These are phyloP conservation scores for Coendou prehensilis DNA, from an alignment of 2,797 vertebrate genomes.

Conservation along the genomic window DNA sequence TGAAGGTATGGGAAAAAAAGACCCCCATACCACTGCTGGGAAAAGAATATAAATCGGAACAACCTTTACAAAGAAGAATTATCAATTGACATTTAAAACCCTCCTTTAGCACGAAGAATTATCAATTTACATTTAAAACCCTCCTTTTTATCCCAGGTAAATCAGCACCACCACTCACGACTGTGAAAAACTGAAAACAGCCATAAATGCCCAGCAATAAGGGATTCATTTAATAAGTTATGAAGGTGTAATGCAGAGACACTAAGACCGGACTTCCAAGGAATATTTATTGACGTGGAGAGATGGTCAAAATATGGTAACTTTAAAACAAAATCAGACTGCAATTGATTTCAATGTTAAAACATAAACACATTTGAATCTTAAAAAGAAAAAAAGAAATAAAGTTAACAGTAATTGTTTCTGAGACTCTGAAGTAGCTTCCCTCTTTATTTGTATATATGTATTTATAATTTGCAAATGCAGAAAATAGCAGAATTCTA, in stretches of 20 bases:
- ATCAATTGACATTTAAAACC: background rate
- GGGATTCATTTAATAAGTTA: background rate
- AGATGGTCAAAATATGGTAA: background rate
- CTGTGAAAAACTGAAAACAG: background rate
- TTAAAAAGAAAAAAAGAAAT: background rate
- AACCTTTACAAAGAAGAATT: background rate
- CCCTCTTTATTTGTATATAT: background rate
- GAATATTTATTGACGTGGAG: background rate
- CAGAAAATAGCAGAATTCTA: background rate
- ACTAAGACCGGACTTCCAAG: background rate
- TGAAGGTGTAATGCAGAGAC: background rate
- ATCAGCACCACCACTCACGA: too few relatives aligned
- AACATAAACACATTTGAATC: background rate
- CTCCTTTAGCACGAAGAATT: background rate
- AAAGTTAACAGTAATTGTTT: background rate
- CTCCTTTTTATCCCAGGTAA: background rate
- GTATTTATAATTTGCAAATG: constrained; percentile 41
- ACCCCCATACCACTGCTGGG: background rate
- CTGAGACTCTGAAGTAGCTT: background rate
- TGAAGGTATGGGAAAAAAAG: background rate
- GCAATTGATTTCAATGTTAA: background rate
- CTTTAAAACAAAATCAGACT: background rate
- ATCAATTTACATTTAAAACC: background rate
- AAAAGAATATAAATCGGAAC: background rate
- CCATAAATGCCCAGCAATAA: background rate